Evolutionary conservation across 2,888 invertebrate species (phyloP).

Genomic region (Melipona bicolor): DNA sequence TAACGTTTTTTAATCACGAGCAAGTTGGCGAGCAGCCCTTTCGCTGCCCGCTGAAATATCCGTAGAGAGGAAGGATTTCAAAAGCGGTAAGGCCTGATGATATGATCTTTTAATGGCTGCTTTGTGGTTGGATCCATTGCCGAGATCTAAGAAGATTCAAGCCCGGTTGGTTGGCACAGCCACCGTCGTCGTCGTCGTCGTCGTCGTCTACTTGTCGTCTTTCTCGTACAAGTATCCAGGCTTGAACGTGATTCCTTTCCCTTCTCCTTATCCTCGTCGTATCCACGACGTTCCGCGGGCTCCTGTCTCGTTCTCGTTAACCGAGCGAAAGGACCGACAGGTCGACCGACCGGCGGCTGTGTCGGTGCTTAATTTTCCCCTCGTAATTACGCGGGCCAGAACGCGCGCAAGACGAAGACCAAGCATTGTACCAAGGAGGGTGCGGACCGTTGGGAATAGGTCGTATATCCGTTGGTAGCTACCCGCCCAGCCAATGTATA

Average conservation of each 20-base stretch:
- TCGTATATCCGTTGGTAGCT: slow-evolving; percentile 68
- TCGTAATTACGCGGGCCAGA: slow-evolving; percentile 83
- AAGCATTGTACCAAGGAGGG: slow-evolving; percentile 73
- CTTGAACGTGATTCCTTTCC: slow-evolving; percentile 72
- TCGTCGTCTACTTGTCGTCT: slow-evolving; percentile 70
- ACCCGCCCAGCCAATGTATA: slow-evolving; percentile 62
- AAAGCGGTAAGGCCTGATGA: slow-evolving; percentile 77
- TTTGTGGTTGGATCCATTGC: slow-evolving; percentile 83
- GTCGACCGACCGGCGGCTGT: slow-evolving; percentile 82
- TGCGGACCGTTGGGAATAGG: slow-evolving; percentile 72
- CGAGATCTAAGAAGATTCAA: slow-evolving; percentile 80
- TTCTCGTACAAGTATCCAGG: slow-evolving; percentile 74
- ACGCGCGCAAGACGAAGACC: slow-evolving; percentile 73
- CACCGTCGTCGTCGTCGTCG: slow-evolving; percentile 1
- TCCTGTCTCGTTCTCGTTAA: slow-evolving; percentile 71
- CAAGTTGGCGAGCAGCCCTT: slow-evolving; percentile 44
- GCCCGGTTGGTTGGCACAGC: slow-evolving; percentile 68
- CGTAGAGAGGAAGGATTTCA: slow-evolving; percentile 65
- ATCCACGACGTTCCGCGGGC: slow-evolving; percentile 19
- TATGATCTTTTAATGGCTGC: slow-evolving; percentile 84
- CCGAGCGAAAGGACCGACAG: slow-evolving; percentile 75
- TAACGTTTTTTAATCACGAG: slow-evolving; percentile 46
- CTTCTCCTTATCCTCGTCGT: slow-evolving; percentile 58
- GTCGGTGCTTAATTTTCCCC: slow-evolving; percentile 85
- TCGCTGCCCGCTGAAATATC: slow-evolving; percentile 62